Base-by-base conservation (phyloP, 2,797 vertebrate species). In the Ctenopoma kingsleyae region DNA sequence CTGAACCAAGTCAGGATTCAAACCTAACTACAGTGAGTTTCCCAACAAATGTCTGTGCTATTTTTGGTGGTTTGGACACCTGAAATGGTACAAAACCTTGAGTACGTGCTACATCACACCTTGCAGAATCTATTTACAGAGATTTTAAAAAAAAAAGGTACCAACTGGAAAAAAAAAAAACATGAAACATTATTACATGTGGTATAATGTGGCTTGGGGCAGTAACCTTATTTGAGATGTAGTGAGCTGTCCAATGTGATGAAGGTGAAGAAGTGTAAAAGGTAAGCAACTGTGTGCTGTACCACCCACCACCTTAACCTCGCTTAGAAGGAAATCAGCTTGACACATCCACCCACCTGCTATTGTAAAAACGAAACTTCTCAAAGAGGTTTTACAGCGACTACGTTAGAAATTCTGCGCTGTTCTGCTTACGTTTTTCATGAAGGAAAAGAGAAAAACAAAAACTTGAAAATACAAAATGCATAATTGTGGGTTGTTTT, bases 281-380 rank as follows among this genome's bases (percentile, higher is more conserved):
- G 48, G 70, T 89, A 91, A 90, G 89, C 84, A 92, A 90, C 72
- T 43, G 44, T 57, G 65, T 43, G 71, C 52, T 70, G 40, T 44
- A 69, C 58, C 85, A 78, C 79, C 83, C 76, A 81, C 83, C 6
- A 53, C 59, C 61, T 71, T 67, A 15, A 76, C 80, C 79, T 73
- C 4, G 44, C 76, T 73, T 12, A 49, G 62, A 78, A 48, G 64
- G 25, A 73, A 67, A 87, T 75, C 59, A 43, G 57, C 67, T 43
- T 16, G 56, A 79, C 75, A 64, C 27, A 64, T 76, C 69, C 81
- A 58, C 63, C 79, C 71, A 80, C 81, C 54, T 67, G 70, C 53
- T 25, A 2, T 41, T 73, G 62, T 22, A 17, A 62, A 70, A 60
- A 67, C 35, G 17, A 38, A 53, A 59, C 74, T 52, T 55, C 67